phyloP scores from a whole-genome alignment of 2,113 vertebrate genomes.

The Chionomys nivalis region DNA sequence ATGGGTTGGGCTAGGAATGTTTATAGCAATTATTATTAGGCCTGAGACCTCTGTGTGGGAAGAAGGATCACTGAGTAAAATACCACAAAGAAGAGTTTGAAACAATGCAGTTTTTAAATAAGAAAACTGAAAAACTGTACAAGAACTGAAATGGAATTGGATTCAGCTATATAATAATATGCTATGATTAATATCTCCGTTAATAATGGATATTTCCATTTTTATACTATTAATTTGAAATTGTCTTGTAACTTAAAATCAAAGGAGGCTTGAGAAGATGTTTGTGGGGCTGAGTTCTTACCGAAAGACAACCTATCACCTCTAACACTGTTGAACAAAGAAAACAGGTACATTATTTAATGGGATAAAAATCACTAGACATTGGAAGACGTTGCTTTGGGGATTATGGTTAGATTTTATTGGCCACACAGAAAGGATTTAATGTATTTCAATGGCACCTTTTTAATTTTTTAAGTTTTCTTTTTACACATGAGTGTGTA shows the following conservation, averaged over 20 bases:
- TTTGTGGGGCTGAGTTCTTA: not conserved
- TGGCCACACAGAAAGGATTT: not conserved
- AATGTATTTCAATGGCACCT: not conserved
- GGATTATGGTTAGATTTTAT: not conserved
- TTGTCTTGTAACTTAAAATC: not conserved
- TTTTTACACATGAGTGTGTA: not conserved
- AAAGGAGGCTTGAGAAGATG: not conserved
- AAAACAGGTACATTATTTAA: not conserved
- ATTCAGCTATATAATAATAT: not conserved
- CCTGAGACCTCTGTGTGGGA: not conserved
- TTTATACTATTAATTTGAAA: slow-evolving; percentile 39
- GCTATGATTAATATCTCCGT: slow-evolving; percentile 21
- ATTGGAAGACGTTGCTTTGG: not conserved
- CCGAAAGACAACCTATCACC: not conserved
- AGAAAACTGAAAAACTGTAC: not conserved
- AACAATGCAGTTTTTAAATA: not conserved
- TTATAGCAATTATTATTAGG: not conserved
- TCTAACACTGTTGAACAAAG: not conserved
- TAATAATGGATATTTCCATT: slow-evolving; percentile 42
- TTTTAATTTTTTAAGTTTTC: not conserved
- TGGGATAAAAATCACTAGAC: not conserved
- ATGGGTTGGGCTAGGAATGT: not conserved
- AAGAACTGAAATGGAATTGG: not conserved
- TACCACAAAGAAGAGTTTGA: not conserved
- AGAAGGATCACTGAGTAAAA: not conserved